Base-by-base conservation (phyloP, 2,888 invertebrate genomes). In the Lycia hirtaria region DNA sequence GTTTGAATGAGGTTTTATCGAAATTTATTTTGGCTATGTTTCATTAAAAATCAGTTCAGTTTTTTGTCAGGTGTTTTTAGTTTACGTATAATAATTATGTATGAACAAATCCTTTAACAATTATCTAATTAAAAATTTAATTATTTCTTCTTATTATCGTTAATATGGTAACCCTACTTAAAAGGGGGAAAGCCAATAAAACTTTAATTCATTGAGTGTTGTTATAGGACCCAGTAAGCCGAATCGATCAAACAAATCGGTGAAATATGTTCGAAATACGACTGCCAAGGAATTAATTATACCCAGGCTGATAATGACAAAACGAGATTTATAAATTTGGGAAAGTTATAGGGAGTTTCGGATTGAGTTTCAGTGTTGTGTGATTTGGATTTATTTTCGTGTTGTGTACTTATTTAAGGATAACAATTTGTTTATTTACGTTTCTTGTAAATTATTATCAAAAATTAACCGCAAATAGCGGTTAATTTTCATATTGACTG, bases 141-240 rank as follows among this genome's bases (percentile, higher is more conserved):
- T 20, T 19, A 1, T 10, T 30, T 4, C n/a, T 19, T 17, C 5
- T 19, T 19, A 4, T 19, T n/a, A 17, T 19, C 37, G 4, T 19
- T n/a, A 17, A n/a, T 19, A 28, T 38, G 45, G 60, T 32, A 40
- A 40, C 33, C 50, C 56, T 49, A 44, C 17, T 9, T 10, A 9
- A 15, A 5, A 28, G 28, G 26, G 14, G 55, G 65, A 62, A 62
- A 62, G 56, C 55, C 19, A 54, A 47, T 59, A 62, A 61, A 59
- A 57, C 58, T 56, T 57, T 60, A 56, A 62, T 66, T 66, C 55
- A 28, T 15, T 47, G 20, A 38, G 56, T 58, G 35, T 62, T 54
- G 56, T 62, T 57, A 51, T 54, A 56, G 52, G 55, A n/a, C 40
- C 56, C 40, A 35, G 49, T 41, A 41, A 57, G 17, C 43, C 12